Conservation (phyloP, 2,113 vertebrate genomes). For the Nymphicus hollandicus region DNA sequence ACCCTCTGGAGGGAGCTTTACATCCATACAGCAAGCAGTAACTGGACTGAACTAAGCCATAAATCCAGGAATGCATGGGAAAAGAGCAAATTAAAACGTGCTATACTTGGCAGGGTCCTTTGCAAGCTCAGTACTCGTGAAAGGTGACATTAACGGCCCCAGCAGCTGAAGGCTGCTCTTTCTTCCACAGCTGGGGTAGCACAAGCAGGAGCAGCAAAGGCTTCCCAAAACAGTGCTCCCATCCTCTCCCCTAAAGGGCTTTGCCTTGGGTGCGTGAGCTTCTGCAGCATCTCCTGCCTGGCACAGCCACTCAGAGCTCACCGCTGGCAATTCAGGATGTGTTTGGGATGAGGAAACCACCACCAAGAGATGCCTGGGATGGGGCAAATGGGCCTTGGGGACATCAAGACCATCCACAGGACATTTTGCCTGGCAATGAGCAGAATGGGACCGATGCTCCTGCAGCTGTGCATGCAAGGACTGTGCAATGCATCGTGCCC, state of each 20-base stretch:
- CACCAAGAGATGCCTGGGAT: accelerated
- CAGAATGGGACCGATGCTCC: neutral
- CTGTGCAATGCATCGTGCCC: accelerated
- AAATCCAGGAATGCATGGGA: constrained; percentile 51
- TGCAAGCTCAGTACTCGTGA: accelerated
- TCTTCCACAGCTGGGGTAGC: neutral
- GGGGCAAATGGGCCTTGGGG: accelerated
- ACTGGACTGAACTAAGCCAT: neutral
- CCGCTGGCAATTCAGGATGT: accelerated
- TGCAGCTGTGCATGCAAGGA: accelerated
- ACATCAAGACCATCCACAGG: accelerated
- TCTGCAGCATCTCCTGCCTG: neutral
- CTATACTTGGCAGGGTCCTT: constrained; percentile 39
- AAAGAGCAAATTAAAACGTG: constrained; percentile 34
- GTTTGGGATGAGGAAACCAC: neutral
- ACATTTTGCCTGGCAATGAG: neutral
- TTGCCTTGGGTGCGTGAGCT: accelerated
- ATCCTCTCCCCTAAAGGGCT: neutral
- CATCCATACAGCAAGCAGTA: neutral
- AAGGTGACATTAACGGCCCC: neutral
- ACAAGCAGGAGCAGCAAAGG: neutral
- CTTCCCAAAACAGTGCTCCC: neutral
- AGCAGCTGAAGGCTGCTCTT: neutral
- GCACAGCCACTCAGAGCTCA: neutral
- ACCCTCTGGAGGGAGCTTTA: constrained; percentile 3